A percentile compares a stretch with the other conserved stretches of the same genome.
Conservation (phyloP, 1,140 invertebrate genomes). For the Pseudomyrmex pallidus region DNA sequence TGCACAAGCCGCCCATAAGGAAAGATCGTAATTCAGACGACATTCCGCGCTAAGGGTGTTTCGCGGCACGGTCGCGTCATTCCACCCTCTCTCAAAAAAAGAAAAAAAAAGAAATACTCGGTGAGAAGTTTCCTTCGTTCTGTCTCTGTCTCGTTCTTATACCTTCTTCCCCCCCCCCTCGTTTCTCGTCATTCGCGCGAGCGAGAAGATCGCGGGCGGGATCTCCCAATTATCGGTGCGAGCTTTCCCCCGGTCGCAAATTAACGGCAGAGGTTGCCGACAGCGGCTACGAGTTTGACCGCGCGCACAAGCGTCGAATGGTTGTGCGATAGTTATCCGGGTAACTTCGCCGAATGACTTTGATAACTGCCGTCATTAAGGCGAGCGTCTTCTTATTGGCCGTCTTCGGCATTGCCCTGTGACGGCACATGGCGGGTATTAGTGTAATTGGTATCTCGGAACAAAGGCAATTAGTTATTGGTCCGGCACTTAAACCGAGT, state of each 20-base stretch:
- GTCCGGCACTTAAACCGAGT: neutral
- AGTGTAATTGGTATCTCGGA: conserved; percentile 23
- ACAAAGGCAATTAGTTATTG: conserved; percentile 23
- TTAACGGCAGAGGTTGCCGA: conserved; percentile 65
- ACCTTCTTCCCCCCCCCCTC: neutral
- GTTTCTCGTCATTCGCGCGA: neutral
- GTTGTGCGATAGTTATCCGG: conserved; percentile 56
- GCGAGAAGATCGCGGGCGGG: neutral
- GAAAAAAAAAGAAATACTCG: conserved; percentile 3
- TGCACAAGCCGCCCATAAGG: conserved; percentile 59
- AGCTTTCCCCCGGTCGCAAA: conserved; percentile 58
- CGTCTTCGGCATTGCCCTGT: neutral
- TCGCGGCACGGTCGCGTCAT: neutral
- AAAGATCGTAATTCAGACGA: conserved; percentile 68
- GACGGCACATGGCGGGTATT: conserved; percentile 40
- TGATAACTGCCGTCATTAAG: conserved; percentile 56
- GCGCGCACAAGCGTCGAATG: conserved; percentile 40
- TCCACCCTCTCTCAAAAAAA: too few relatives aligned
- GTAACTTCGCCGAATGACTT: conserved; percentile 61
- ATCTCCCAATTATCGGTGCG: conserved; percentile 65
- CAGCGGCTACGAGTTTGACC: conserved; percentile 57
- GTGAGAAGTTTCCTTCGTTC: conserved; percentile 23
- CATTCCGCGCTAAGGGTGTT: conserved; percentile 65
- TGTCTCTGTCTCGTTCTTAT: neutral
- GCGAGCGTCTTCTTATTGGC: conserved; percentile 46